Evolutionary conservation across 1,140 invertebrate species (phyloP).

Genomic region (Heliothis subflexa): DNA sequence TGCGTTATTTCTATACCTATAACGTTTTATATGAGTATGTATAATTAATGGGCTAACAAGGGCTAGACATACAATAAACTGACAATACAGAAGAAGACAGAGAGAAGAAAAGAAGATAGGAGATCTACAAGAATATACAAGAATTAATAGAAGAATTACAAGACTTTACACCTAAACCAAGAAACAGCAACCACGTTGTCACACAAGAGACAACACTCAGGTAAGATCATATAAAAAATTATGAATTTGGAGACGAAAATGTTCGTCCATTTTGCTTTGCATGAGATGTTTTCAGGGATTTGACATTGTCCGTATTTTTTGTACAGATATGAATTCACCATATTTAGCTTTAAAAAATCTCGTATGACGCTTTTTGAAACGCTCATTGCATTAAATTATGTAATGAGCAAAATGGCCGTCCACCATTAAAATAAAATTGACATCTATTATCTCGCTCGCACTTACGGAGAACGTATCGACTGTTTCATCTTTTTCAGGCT

Average conservation of each 20-base stretch:
- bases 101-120: slow-evolving; percentile 51
- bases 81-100: slow-evolving; percentile 69
- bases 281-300: neutral
- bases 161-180: slow-evolving; percentile 1
- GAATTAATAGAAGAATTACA: slow-evolving; percentile 34
- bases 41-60: slow-evolving; percentile 81
- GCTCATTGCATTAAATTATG: slow-evolving; percentile 13
- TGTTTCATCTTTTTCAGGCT: slow-evolving; percentile 48
- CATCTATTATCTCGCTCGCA: slow-evolving; percentile 68
- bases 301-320: neutral
- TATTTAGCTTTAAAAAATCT: neutral
- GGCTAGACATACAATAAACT: slow-evolving; percentile 67
- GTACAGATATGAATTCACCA: neutral
- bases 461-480: slow-evolving; percentile 45
- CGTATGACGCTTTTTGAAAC: neutral
- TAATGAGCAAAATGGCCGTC: slow-evolving; percentile 29
- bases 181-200: slow-evolving; percentile 21
- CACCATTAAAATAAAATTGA: slow-evolving; percentile 38
- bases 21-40: slow-evolving; percentile 82
- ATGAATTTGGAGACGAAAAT: neutral
- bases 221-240: slow-evolving; percentile 18
- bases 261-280: neutral
- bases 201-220: slow-evolving; percentile 40
- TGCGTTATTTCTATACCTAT: slow-evolving; percentile 83
- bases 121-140: too few relatives aligned